These are phyloP conservation scores for Sthenelais limicola DNA, from an alignment of 2,888 invertebrate species.

Conservation along the genomic window DNA sequence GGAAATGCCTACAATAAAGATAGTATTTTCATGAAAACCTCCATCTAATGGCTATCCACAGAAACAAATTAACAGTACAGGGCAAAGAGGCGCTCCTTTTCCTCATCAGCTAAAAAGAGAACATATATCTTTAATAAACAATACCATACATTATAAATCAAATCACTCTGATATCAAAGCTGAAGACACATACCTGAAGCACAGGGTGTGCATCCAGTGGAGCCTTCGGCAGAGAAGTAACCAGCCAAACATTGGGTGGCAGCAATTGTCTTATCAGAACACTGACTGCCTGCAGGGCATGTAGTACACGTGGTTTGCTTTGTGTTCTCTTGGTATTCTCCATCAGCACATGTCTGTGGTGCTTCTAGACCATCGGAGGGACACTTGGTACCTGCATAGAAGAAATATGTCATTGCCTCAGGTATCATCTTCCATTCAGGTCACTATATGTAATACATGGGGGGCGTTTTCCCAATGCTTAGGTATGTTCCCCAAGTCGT, in stretches of 20 bases:
- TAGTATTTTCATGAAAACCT: too few species aligned
- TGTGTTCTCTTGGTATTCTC: constrained; percentile 43
- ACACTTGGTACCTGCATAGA: constrained; percentile 61
- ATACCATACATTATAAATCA: neutral
- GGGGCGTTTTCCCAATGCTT: too few species aligned
- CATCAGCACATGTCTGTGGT: constrained; percentile 44
- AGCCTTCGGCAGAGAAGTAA: constrained; percentile 33
- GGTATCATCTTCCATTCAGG: neutral
- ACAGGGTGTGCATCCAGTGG: constrained; percentile 44
- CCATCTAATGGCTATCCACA: too few species aligned
- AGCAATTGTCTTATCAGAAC: constrained; percentile 57
- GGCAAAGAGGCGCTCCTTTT: too few species aligned
- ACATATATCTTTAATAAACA: neutral
- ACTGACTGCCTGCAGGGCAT: constrained; percentile 64
- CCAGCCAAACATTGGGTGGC: constrained; percentile 53
- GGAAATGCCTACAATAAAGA: too few species aligned
- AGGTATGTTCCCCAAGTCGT: too few species aligned
- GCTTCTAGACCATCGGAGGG: constrained; percentile 55
- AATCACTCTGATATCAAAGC: neutral
- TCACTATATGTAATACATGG: neutral
- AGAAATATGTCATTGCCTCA: neutral
- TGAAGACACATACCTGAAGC: constrained; percentile 39
- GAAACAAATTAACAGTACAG: too few species aligned
- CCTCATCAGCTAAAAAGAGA: too few species aligned
- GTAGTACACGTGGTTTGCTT: constrained; percentile 37